Evolutionary conservation across 2,797 vertebrate genomes (phyloP), one percentile per base, ranked within the genome.

Genomic region (Smutsia gigantea): DNA sequence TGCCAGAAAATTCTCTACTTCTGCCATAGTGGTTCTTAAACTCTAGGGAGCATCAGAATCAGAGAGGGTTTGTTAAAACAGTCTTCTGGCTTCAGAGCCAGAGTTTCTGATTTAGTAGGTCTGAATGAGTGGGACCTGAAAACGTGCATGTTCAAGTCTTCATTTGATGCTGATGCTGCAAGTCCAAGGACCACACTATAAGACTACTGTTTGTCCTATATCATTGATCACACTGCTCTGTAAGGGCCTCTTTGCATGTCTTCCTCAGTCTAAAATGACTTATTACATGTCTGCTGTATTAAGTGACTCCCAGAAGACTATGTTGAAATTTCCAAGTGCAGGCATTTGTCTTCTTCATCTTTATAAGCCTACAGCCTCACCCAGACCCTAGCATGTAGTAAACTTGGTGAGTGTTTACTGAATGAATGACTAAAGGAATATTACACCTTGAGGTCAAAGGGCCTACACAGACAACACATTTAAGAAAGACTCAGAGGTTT

Each of bases 361-460:
- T 90, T 71, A 18, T 85, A 90, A 90, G 11, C 34, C 19, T 9
- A 84, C 34, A 87, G 12, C 34, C 37, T 42, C 90, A 57, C 14
- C 34, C 79, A 49, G 75, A 89, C 57, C 15, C 68, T 66, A 5
- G 27, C 12, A 15, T 34, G 49, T 3, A 66, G 19, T 27, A 84
- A 51, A 64, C 14, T 14, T 49, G 23, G 21, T 69, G 53, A 95
- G 37, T 39, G 29, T 69, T 81, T 94, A 13, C 37, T 83, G 88
- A 95, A 74, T 17, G 53, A 81, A 79, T 86, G 53, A 79, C 19
- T 69, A 81, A 64, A 61, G 11, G n/a, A 94, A 53, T 78, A 14
- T 29, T 63, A 87, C 10, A 72, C 39, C 61, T 88, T 79, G 25
- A 94, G 57, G 81, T 93, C 82, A 93, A 63, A 86, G n/a, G 57